A percentile compares a stretch with the other conserved stretches of the same genome.
Evolutionary conservation across 2,888 invertebrate species (phyloP).

Genomic region (Lissocephala sabroskyi): DNA sequence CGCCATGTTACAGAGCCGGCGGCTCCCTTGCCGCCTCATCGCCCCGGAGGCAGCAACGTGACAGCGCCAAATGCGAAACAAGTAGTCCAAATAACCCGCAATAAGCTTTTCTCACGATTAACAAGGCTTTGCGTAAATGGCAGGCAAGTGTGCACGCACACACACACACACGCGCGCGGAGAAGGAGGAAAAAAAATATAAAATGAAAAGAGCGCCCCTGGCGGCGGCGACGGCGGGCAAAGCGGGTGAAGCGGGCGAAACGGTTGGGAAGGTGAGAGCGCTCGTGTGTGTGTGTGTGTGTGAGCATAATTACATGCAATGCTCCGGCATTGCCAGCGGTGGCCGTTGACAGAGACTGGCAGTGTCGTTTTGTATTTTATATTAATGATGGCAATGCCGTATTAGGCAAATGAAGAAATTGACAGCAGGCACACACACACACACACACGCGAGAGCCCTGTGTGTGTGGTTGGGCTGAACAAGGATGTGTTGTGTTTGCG

Average conservation of each 20-base stretch:
- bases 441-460: conserved; percentile 17
- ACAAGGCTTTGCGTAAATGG: conserved; percentile 42
- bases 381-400: conserved; percentile 59
- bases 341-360: not conserved
- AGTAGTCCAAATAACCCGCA: conserved; percentile 63
- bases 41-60: conserved; percentile 37
- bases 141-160: conserved; percentile 41
- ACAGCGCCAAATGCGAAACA: conserved; percentile 59
- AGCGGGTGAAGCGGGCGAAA: no score
- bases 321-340: conserved; percentile 24
- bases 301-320: conserved; percentile 47
- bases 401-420: conserved; percentile 64
- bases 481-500: conserved; percentile 26
- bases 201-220: no score
- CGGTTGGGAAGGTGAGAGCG: no score
- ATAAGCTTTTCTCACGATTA: conserved; percentile 66
- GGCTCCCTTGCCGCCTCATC: not conserved
- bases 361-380: conserved; percentile 56
- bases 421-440: no score
- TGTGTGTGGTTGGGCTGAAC: no score
- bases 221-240: no score
- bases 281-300: no score
- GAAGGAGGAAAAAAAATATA: not conserved
- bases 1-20: no score
- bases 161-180: not conserved